Percentiles rank a stretch among this genome's conserved stretches.
These are phyloP conservation scores for Agrenia bidenticulata DNA, from an alignment of 2,888 invertebrate species.

Conservation along the genomic window DNA sequence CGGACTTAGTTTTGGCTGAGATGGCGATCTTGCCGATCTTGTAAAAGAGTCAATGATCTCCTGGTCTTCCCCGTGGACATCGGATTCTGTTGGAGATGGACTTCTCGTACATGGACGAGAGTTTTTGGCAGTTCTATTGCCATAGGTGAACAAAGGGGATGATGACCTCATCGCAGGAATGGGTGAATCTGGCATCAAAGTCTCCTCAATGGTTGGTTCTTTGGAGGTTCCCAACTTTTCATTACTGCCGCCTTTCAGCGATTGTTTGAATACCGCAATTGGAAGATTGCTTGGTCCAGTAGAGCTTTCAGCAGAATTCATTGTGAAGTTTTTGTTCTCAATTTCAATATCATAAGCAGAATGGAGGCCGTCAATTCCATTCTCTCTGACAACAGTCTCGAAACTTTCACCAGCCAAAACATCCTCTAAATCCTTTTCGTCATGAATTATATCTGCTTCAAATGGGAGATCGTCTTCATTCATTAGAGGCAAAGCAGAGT, in stretches of 20 bases:
- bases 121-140: slow-evolving; percentile 63
- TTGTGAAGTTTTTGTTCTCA: no score
- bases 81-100: slow-evolving; percentile 39
- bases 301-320: no score
- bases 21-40: slow-evolving; percentile 36
- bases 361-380: slow-evolving; percentile 29
- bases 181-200: slow-evolving; percentile 36
- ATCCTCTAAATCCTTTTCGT: slow-evolving; percentile 51
- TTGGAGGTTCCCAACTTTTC: not conserved
- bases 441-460: slow-evolving; percentile 52
- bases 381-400: slow-evolving; percentile 25
- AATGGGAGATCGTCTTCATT: slow-evolving; percentile 50
- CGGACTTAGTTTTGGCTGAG: slow-evolving; percentile 46
- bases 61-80: slow-evolving; percentile 51
- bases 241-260: not conserved
- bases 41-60: slow-evolving; percentile 52
- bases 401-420: slow-evolving; percentile 40
- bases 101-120: slow-evolving; percentile 23
- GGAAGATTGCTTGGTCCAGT: no score
- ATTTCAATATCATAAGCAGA: not conserved
- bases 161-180: slow-evolving; percentile 56
- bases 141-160: slow-evolving; percentile 75
- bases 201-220: not conserved
- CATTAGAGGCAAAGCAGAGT: slow-evolving; percentile 38
- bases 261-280: no score